phyloP scores from a whole-genome alignment of 2,888 invertebrate species.

The Thymelicus sylvestris region DNA sequence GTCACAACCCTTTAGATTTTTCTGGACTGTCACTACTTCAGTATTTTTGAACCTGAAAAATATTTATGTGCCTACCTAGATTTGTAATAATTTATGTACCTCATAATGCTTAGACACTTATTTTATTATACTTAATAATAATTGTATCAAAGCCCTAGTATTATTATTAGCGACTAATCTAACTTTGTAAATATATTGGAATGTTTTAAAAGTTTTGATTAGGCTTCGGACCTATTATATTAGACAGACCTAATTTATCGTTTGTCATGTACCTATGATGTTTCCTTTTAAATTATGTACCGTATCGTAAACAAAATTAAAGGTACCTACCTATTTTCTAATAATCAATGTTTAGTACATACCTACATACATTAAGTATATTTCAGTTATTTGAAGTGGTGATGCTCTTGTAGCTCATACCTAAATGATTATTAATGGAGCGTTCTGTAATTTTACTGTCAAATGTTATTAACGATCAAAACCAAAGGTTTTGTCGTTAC shows the following conservation, averaged over 20 bases:
- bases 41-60: neutral
- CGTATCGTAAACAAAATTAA: no score
- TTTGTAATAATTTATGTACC: no score
- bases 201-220: neutral
- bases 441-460: neutral
- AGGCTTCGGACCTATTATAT: neutral
- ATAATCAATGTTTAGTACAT: no score
- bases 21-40: neutral
- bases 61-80: no score
- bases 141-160: neutral
- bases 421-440: neutral
- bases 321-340: no score
- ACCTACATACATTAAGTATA: no score
- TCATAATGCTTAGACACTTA: neutral
- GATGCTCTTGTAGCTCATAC: neutral
- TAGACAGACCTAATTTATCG: neutral
- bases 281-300: no score
- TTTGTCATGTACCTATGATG: no score
- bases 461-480: neutral
- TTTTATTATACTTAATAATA: neutral
- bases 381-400: neutral
- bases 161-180: neutral
- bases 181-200: neutral
- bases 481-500: neutral
- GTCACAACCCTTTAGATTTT: no score